These are phyloP conservation scores for Cardinalis cardinalis DNA, from an alignment of 2,113 vertebrate genomes.

Conservation along the genomic window DNA sequence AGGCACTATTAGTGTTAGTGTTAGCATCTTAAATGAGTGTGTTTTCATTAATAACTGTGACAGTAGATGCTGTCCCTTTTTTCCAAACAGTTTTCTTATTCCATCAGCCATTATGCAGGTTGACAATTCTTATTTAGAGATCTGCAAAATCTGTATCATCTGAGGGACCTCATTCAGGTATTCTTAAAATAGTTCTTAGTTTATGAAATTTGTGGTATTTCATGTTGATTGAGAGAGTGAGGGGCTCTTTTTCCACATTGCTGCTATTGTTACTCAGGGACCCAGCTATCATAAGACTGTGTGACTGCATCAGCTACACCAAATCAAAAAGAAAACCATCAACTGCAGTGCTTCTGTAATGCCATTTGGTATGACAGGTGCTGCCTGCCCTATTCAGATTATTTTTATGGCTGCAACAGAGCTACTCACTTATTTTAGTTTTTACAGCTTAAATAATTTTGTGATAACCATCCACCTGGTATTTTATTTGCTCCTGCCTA, in stretches of 20 bases:
- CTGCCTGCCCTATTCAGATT: background rate
- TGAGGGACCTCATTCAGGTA: background rate
- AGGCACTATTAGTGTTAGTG: background rate
- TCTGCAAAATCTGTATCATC: background rate
- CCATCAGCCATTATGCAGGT: background rate
- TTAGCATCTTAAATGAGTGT: background rate
- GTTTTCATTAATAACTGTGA: background rate
- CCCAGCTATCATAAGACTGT: background rate
- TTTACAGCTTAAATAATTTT: background rate
- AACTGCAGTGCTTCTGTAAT: fast-evolving
- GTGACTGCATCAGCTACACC: background rate
- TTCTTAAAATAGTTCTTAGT: background rate
- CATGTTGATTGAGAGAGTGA: background rate
- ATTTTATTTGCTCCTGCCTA: background rate
- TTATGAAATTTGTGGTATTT: background rate
- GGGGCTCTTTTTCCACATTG: background rate
- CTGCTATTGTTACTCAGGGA: background rate
- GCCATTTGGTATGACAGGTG: background rate
- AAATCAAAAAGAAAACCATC: background rate
- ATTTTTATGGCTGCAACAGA: background rate
- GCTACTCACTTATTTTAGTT: background rate
- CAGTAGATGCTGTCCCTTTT: background rate
- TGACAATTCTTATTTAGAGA: background rate
- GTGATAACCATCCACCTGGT: background rate
- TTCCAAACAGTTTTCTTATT: background rate